Evolutionary conservation across 2,113 vertebrate species (phyloP).

Genomic region (Axis porcinus): DNA sequence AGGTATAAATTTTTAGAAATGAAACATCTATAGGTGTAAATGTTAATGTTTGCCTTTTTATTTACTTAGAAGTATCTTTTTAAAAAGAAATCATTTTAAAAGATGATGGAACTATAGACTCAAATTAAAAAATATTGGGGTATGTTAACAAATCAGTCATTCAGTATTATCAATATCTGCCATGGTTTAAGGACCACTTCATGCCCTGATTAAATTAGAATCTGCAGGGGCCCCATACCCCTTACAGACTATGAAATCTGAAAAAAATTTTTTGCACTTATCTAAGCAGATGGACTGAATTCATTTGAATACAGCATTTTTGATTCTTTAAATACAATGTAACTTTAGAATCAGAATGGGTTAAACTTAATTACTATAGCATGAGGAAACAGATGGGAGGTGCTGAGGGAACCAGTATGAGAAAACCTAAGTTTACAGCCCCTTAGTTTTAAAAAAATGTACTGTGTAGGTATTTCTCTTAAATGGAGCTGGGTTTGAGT

Average conservation of each 20-base stretch:
- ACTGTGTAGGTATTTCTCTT: background rate
- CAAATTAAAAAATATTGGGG: background rate
- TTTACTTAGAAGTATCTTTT: slow-evolving; percentile 11
- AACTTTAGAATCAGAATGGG: slow-evolving; percentile 62
- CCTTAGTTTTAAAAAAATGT: background rate
- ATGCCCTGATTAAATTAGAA: slow-evolving; percentile 5
- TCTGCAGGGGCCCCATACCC: background rate
- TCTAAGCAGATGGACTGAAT: slow-evolving; percentile 37
- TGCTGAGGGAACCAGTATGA: background rate
- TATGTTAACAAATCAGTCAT: background rate
- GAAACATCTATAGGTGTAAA: background rate
- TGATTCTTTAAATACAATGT: slow-evolving; percentile 42
- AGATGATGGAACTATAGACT: background rate
- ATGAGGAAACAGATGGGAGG: slow-evolving; percentile 4
- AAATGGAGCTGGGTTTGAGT: background rate
- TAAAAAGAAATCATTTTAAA: background rate
- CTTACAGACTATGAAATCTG: background rate
- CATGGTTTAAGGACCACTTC: background rate
- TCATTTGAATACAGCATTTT: slow-evolving; percentile 49
- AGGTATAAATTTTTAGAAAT: background rate
- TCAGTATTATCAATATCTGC: background rate
- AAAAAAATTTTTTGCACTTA: slow-evolving; percentile 3
- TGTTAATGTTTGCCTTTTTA: slow-evolving; percentile 14
- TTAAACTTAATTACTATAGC: slow-evolving; percentile 41
- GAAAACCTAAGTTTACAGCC: background rate